A percentile compares a stretch with the other conserved stretches of the same genome.
Evolutionary conservation across 2,888 invertebrate species (phyloP).

Genomic region (Cenopis cana): DNA sequence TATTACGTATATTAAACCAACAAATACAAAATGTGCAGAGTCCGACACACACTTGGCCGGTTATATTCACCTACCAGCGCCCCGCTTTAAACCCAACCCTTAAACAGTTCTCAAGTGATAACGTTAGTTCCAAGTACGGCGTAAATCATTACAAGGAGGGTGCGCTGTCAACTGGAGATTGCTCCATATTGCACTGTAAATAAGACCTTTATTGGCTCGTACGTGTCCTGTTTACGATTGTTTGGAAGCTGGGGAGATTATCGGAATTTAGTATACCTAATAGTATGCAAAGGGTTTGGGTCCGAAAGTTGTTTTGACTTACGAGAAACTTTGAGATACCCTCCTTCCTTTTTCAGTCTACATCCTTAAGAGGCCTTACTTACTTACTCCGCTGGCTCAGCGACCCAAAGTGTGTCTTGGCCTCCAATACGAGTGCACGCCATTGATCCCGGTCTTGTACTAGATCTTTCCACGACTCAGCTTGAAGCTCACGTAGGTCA

Average conservation of each 20-base stretch:
- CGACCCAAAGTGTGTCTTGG: too few species aligned
- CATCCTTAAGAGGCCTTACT: too few species aligned
- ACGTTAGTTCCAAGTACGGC: conserved; percentile 35
- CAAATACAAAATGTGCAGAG: too few species aligned
- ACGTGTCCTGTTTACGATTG: conserved; percentile 30
- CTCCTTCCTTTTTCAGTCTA: too few species aligned
- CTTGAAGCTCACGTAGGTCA: too few species aligned
- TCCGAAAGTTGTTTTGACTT: conserved; percentile 9
- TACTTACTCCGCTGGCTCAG: too few species aligned
- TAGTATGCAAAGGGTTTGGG: conserved; percentile 7
- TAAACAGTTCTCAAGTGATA: conserved; percentile 16
- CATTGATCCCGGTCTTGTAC: too few species aligned
- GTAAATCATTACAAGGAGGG: conserved; percentile 43
- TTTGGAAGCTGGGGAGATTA: conserved; percentile 35
- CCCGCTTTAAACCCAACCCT: conserved; percentile 11
- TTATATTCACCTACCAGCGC: too few species aligned
- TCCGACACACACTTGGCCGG: too few species aligned
- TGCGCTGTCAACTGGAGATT: conserved; percentile 37
- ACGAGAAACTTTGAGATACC: conserved; percentile 1
- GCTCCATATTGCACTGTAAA: conserved; percentile 35
- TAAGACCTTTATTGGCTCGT: conserved; percentile 40
- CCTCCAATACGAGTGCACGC: too few species aligned
- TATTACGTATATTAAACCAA: too few species aligned
- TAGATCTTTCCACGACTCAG: too few species aligned
- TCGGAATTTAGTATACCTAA: conserved; percentile 31